These are phyloP conservation scores for Natator depressus DNA, from an alignment of 2,113 vertebrate species.

Conservation along the genomic window DNA sequence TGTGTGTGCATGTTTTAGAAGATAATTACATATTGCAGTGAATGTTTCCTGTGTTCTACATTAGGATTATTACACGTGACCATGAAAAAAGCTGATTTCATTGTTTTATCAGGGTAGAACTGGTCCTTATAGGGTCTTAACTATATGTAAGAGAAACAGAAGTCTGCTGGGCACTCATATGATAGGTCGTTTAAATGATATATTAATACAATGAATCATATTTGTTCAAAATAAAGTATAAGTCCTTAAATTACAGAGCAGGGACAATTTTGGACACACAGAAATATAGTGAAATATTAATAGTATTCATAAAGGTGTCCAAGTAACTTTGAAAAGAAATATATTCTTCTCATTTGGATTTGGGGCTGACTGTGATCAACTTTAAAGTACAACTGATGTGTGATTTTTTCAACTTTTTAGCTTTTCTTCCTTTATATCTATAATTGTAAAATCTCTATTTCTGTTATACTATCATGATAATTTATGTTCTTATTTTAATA, in stretches of 20 bases:
- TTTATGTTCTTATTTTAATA: constrained; percentile 51
- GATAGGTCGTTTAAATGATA: constrained; percentile 11
- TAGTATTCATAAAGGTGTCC: constrained; percentile 43
- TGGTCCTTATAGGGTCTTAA: constrained; percentile 23
- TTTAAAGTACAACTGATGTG: constrained; percentile 41
- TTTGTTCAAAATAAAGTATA: not conserved
- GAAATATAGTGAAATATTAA: constrained; percentile 11
- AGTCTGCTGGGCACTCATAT: constrained; percentile 18
- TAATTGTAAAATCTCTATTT: constrained; percentile 47
- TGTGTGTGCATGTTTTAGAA: not conserved
- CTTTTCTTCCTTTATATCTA: constrained; percentile 18
- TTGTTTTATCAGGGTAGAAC: constrained; percentile 20
- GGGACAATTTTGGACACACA: not conserved
- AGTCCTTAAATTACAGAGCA: constrained; percentile 16
- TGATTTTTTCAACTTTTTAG: constrained; percentile 44
- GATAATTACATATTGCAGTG: not conserved
- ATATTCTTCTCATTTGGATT: constrained; percentile 15
- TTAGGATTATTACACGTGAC: not conserved
- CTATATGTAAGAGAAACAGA: constrained; percentile 17
- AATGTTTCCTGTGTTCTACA: constrained; percentile 30
- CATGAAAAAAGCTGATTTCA: constrained; percentile 36
- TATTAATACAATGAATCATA: constrained; percentile 38
- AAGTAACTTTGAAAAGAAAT: constrained; percentile 30
- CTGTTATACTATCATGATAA: constrained; percentile 27
- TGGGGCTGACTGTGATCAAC: constrained; percentile 27